These are phyloP conservation scores for Drosophila affinis DNA, from an alignment of 2,888 invertebrate species.

Conservation along the genomic window DNA sequence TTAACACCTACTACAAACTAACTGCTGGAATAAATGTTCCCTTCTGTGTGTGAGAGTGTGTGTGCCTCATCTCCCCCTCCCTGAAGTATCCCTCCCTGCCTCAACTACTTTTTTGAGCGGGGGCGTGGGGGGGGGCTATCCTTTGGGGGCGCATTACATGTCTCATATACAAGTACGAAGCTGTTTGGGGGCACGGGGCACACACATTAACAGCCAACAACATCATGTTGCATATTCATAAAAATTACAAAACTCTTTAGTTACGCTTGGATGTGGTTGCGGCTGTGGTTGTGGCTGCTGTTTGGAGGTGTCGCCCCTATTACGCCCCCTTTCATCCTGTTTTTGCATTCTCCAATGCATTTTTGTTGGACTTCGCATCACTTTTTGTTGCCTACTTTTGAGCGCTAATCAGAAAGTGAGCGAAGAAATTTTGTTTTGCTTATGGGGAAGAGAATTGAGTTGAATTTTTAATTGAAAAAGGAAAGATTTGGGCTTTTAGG, in stretches of 20 bases:
- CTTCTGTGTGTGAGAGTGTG: conserved; percentile 8
- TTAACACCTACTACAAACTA: conserved; percentile 73
- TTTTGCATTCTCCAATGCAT: conserved; percentile 27
- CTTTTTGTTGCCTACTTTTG: conserved; percentile 33
- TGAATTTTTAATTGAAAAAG: not conserved
- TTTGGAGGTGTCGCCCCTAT: not conserved
- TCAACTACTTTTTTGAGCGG: not conserved
- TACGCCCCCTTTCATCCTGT: not conserved
- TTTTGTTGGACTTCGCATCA: conserved; percentile 9
- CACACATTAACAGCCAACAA: conserved; percentile 21
- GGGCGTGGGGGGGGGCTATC: not conserved
- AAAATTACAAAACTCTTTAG: conserved; percentile 52
- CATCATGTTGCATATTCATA: conserved; percentile 75
- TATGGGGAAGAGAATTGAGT: not conserved
- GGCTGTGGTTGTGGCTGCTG: conserved; percentile 9
- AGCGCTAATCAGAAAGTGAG: not conserved
- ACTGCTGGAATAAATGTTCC: conserved; percentile 60
- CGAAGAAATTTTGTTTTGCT: not conserved
- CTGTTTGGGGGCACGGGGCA: conserved; percentile 30
- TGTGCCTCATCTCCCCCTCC: not conserved
- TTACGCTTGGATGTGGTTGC: conserved; percentile 6
- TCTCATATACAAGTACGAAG: conserved; percentile 9
- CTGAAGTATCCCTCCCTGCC: not conserved
- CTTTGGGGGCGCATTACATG: conserved; percentile 17
- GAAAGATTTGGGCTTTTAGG: not conserved